A percentile compares a stretch with the other conserved stretches of the same genome.
Evolutionary conservation across 1,140 invertebrate species (phyloP).

Genomic region (Hylaeus volcanicus): DNA sequence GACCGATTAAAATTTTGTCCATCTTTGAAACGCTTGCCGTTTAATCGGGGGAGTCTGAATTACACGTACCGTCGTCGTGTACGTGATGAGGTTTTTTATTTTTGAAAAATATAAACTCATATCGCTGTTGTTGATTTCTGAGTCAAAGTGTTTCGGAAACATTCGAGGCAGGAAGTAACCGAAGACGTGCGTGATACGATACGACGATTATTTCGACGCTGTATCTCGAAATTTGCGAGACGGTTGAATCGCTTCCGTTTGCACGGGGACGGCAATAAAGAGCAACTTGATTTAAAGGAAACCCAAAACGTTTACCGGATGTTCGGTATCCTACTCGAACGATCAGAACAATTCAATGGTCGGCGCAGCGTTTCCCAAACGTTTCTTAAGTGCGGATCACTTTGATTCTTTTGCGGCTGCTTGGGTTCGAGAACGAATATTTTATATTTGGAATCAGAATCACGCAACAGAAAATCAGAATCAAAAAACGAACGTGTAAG

Average conservation of each 20-base stretch:
- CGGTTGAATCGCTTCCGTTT: conserved; percentile 9
- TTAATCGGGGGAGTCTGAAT: conserved; percentile 1
- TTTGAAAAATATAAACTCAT: conserved; percentile 20
- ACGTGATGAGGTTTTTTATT: conserved; percentile 5
- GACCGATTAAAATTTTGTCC: no score
- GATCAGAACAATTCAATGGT: conserved; percentile 11
- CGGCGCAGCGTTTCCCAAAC: no score
- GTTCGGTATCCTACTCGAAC: conserved; percentile 27
- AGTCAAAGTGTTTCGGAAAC: background rate
- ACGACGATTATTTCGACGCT: conserved; percentile 13
- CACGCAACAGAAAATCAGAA: no score
- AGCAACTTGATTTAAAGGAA: conserved; percentile 14
- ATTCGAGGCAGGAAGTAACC: background rate
- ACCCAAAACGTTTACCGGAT: conserved; percentile 31
- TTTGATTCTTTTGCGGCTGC: no score
- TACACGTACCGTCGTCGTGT: background rate
- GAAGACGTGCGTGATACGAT: background rate
- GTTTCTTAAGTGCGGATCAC: no score
- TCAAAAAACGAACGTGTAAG: no score
- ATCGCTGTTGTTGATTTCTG: conserved; percentile 42
- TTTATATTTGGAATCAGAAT: no score
- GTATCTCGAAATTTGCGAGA: conserved; percentile 12
- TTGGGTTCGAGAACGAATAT: no score
- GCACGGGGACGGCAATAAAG: conserved; percentile 17
- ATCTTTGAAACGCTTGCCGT: background rate